phyloP scores from a whole-genome alignment of 2,797 vertebrate genomes.

The Myiotriccus ornatus region DNA sequence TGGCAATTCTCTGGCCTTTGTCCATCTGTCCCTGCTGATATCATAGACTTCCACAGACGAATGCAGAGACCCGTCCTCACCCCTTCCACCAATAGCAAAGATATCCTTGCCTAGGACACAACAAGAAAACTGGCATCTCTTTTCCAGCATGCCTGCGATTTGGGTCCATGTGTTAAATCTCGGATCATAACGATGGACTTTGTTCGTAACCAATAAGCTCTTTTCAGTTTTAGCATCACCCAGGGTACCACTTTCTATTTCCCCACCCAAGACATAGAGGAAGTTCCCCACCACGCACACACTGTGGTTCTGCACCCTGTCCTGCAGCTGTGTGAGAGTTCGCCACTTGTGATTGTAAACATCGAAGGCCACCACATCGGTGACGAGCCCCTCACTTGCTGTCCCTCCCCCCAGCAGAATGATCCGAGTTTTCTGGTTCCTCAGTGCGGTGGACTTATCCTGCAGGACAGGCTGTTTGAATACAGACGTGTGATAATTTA shows the following conservation, averaged over 20 bases:
- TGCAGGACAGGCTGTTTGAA: constrained; percentile 85
- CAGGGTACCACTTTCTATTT: constrained; percentile 60
- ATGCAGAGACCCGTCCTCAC: constrained; percentile 57
- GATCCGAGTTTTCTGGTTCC: constrained; percentile 79
- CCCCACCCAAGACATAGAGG: constrained; percentile 89
- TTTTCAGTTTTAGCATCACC: constrained; percentile 45
- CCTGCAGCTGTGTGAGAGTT: constrained; percentile 72
- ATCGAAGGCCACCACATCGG: constrained; percentile 83
- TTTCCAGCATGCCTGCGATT: constrained; percentile 82
- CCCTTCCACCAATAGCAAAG: constrained; percentile 86
- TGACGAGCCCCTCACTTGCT: constrained; percentile 68
- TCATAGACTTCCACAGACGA: constrained; percentile 89
- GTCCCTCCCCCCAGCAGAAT: constrained; percentile 85
- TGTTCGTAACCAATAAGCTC: constrained; percentile 71
- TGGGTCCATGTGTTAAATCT: constrained; percentile 86
- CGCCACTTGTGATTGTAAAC: constrained; percentile 80
- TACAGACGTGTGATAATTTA: constrained; percentile 86
- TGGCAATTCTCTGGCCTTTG: constrained; percentile 75
- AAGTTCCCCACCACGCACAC: constrained; percentile 89
- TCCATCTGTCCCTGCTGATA: constrained; percentile 83
- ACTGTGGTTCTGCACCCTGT: constrained; percentile 81
- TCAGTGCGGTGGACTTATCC: constrained; percentile 80
- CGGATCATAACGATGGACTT: constrained; percentile 89
- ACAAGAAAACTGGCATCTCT: constrained; percentile 86
- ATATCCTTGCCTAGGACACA: constrained; percentile 81